Base-by-base conservation (phyloP, 2,888 invertebrate species). In the Luperina testacea region DNA sequence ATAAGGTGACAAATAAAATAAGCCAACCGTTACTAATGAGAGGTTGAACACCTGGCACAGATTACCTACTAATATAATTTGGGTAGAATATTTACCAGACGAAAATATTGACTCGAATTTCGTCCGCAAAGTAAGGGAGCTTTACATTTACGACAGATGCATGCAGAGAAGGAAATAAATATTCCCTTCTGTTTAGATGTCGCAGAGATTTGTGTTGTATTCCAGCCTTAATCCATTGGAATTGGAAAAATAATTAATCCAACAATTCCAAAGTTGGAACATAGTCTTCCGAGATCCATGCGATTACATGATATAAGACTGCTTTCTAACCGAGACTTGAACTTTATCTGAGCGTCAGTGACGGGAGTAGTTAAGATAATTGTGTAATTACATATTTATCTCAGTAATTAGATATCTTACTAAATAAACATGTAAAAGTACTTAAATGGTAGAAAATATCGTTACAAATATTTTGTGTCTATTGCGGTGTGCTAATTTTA, bases 171-270 rank as follows among this genome's bases (percentile, higher is more conserved):
- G 57, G 53, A 77, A 82, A 82, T 82, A 80, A 77, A 87, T 83
- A 85, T 82, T 73, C 68, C 69, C 42, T 76, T 81, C 53, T 75
- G 72, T 80, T 80, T 57, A 78, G 48, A 80, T 71, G 65, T 78
- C 48, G 61, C 68, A 17, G 59, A 74, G 85, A 84, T 86, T 80
- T 72, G 72, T 83, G 77, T 89, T 89, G 80, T 84, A 80, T 90
- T 85, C 77, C 86, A 88, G 74, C 48, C 79, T 74, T 92, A 92
- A 93, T 92, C 93, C 91, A 87, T 85, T 86, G 88, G 86, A 91
- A 93, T 82, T 90, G 90, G 89, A 91, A 92, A 92, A 91, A 91
- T 92, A 92, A 93, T 92, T 92, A 92, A 93, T 92, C 91, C 89
- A 83, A 89, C 90, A 87, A 87, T 86, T 89, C 86, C 84, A 86